Evolutionary conservation across 2,888 invertebrate species (phyloP).

Genomic region (Zonitis immaculata): DNA sequence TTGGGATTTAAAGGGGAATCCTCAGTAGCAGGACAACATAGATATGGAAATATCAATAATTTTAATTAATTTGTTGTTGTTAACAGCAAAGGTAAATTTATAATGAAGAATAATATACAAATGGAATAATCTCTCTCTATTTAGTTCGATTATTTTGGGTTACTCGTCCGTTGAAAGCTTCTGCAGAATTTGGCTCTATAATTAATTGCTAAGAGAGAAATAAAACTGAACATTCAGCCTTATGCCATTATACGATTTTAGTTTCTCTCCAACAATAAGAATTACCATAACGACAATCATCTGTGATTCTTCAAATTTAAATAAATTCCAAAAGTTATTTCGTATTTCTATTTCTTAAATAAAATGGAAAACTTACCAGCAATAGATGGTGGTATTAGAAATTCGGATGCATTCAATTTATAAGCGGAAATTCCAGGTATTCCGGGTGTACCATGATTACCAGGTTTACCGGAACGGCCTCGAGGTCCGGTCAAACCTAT

Average conservation of each 20-base stretch:
- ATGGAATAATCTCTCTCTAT: too few species aligned
- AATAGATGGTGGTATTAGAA: conserved; percentile 83
- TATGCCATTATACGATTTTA: too few species aligned
- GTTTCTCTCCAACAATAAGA: too few species aligned
- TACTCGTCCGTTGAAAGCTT: too few species aligned
- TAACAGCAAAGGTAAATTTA: neutral
- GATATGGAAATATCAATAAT: neutral
- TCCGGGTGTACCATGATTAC: conserved; percentile 71
- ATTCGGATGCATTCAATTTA: conserved; percentile 59
- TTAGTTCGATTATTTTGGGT: too few species aligned
- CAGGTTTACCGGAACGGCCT: conserved; percentile 70
- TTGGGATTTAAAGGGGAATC: conserved; percentile 8
- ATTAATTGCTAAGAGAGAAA: too few species aligned
- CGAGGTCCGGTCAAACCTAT: conserved; percentile 61
- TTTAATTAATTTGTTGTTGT: neutral
- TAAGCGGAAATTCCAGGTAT: conserved; percentile 77
- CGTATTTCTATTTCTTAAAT: too few species aligned
- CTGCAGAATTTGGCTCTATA: too few species aligned
- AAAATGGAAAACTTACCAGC: conserved; percentile 61
- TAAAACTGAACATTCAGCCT: too few species aligned
- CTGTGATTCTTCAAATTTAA: too few species aligned
- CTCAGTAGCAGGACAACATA: neutral
- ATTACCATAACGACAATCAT: too few species aligned
- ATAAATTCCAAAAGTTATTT: too few species aligned
- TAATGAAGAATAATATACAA: neutral